Evolutionary conservation across 2,797 vertebrate species (phyloP).

Genomic region (Chelonia mydas): DNA sequence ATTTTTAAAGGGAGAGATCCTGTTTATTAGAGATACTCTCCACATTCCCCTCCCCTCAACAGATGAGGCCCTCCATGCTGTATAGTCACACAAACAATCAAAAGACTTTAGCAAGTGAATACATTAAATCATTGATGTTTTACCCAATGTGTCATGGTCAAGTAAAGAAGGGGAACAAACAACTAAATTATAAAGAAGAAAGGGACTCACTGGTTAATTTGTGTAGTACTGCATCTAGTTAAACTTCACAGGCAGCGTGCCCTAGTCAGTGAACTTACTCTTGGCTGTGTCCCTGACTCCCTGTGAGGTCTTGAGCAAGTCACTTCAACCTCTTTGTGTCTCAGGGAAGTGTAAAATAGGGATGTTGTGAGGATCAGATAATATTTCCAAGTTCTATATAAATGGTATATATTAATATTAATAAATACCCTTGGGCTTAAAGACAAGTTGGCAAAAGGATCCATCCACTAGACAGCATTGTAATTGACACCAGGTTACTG

Average conservation of each 20-base stretch:
- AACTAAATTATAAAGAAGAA: neutral
- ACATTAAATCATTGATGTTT: neutral
- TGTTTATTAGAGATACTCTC: neutral
- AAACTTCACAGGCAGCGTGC: neutral
- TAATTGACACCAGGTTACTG: neutral
- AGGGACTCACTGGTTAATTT: neutral
- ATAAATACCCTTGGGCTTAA: neutral
- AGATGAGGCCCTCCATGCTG: neutral
- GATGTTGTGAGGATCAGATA: neutral
- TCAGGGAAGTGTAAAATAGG: neutral
- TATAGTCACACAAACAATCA: neutral
- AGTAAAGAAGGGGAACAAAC: neutral
- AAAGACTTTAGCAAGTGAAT: neutral
- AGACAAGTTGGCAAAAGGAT: neutral
- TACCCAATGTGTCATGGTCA: rapidly evolving
- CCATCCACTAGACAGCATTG: neutral
- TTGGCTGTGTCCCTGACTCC: neutral
- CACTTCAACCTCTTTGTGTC: neutral
- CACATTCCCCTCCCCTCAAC: neutral
- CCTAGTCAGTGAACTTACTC: neutral
- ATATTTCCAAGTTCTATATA: neutral
- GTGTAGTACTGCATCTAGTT: neutral
- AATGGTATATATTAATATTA: neutral
- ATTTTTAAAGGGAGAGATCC: neutral
- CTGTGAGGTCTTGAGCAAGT: neutral